Evolutionary conservation across 2,113 vertebrate genomes (phyloP).

Genomic region (Aegithalos caudatus): DNA sequence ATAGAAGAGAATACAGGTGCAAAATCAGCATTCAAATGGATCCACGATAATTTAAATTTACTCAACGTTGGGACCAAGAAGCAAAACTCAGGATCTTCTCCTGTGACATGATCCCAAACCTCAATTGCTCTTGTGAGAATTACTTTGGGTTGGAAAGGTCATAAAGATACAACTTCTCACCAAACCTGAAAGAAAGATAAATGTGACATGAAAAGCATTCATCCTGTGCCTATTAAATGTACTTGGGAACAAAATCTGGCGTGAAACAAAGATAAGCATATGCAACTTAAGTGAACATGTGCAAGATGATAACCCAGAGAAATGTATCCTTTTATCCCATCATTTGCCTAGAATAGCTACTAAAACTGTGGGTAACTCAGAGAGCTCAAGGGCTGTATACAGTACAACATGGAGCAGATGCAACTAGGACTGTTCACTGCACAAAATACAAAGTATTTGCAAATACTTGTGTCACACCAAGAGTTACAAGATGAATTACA

Average conservation of each 20-base stretch:
- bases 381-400: background rate
- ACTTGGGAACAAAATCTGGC: background rate
- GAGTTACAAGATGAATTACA: background rate
- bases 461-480: background rate
- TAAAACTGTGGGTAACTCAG: background rate
- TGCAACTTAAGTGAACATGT: background rate
- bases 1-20: background rate
- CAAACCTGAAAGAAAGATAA: background rate
- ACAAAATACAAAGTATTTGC: background rate
- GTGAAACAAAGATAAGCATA: background rate
- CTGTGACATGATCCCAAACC: background rate
- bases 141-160: background rate
- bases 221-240: background rate
- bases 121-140: background rate
- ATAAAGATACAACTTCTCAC: background rate
- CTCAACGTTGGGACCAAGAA: background rate
- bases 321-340: background rate
- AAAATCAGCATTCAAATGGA: background rate
- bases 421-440: background rate
- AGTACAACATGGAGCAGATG: background rate
- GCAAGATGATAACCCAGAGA: background rate
- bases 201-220: background rate
- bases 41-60: background rate
- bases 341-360: background rate
- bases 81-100: background rate